Evolutionary conservation across 2,797 vertebrate genomes (phyloP).

Genomic region (Ceryle rudis): DNA sequence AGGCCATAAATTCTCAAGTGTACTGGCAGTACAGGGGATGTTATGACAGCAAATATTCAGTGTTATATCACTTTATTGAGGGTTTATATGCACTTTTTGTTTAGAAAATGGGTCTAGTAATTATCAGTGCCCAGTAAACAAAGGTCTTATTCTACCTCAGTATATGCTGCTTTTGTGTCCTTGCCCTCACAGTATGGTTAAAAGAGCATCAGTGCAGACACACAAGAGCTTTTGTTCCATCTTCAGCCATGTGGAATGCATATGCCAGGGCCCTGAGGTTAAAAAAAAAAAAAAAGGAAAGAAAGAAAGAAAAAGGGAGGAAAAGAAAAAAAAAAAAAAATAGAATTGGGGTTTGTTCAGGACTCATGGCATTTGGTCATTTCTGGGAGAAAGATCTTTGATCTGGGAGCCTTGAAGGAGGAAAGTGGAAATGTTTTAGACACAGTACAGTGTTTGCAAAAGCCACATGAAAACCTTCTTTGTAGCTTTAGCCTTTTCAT

Average conservation of each 20-base stretch:
- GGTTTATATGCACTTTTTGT: slow-evolving; percentile 17
- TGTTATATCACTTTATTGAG: slow-evolving; percentile 34
- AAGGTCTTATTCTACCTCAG: slow-evolving; percentile 33
- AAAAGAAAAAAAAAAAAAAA: neutral
- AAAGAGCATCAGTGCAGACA: slow-evolving; percentile 55
- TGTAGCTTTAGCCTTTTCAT: slow-evolving; percentile 80
- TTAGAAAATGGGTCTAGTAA: slow-evolving; percentile 7
- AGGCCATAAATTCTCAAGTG: slow-evolving; percentile 22
- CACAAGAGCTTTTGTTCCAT: slow-evolving; percentile 84
- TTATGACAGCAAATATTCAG: slow-evolving; percentile 21
- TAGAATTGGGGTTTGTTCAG: slow-evolving; percentile 77
- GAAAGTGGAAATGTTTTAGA: slow-evolving; percentile 84
- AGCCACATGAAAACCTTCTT: slow-evolving; percentile 86
- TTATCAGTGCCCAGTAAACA: slow-evolving; percentile 34
- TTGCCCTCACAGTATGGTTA: slow-evolving; percentile 47
- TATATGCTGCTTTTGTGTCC: slow-evolving; percentile 8
- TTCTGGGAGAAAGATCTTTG: slow-evolving; percentile 82
- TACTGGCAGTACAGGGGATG: neutral
- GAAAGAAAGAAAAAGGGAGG: neutral
- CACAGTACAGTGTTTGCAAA: slow-evolving; percentile 76
- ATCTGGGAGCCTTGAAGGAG: slow-evolving; percentile 76
- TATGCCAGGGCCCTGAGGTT: slow-evolving; percentile 83
- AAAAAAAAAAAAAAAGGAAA: neutral
- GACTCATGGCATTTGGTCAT: slow-evolving; percentile 83
- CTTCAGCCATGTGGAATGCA: slow-evolving; percentile 90